phyloP scores from a whole-genome alignment of 2,113 vertebrate genomes.

The Menura novaehollandiae region DNA sequence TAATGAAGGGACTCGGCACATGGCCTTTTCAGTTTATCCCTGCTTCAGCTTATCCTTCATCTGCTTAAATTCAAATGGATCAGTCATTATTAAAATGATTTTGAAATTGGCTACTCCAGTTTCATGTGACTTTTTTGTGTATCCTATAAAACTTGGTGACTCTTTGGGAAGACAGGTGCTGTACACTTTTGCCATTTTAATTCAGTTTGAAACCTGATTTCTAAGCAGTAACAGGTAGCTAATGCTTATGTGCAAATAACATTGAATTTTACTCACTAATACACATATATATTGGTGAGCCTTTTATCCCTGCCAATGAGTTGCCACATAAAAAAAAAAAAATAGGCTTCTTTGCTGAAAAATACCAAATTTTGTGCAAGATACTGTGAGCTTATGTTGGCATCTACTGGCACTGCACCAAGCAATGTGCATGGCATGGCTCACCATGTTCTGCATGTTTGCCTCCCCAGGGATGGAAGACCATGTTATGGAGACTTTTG shows the following conservation, averaged over 20 bases:
- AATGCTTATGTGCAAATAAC: neutral
- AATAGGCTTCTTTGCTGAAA: neutral
- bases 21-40: slow-evolving; percentile 77
- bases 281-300: neutral
- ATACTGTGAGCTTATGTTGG: neutral
- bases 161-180: neutral
- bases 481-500: neutral
- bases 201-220: slow-evolving; percentile 3
- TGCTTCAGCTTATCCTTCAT: slow-evolving; percentile 72
- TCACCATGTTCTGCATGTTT: neutral
- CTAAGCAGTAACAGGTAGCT: neutral
- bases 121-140: slow-evolving; percentile 56
- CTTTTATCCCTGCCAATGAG: neutral
- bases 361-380: neutral
- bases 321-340: neutral
- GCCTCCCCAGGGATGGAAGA: neutral
- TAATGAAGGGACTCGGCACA: slow-evolving; percentile 62
- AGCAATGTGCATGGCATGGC: neutral
- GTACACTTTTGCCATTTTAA: slow-evolving; percentile 3
- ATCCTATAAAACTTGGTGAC: slow-evolving; percentile 30
- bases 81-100: slow-evolving; percentile 73
- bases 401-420: neutral
- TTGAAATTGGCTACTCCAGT: slow-evolving; percentile 66
- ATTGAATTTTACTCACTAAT: neutral
- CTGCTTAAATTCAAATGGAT: slow-evolving; percentile 68